phyloP scores from a whole-genome alignment of 1,140 invertebrate species.

The Brachionus rubens region DNA sequence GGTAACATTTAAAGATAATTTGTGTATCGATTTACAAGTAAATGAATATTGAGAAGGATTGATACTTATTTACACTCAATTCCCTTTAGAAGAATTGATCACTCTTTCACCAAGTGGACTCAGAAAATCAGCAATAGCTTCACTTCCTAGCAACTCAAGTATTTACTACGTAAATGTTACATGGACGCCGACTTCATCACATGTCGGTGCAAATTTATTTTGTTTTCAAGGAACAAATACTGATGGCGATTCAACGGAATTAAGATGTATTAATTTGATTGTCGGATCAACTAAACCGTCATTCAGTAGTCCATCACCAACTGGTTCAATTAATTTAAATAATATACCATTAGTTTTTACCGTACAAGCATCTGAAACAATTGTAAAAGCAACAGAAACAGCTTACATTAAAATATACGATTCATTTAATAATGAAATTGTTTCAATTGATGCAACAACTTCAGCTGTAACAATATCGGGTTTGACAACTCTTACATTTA shows the following conservation, averaged over 20 bases:
- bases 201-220: neutral
- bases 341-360: neutral
- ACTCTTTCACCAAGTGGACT: neutral
- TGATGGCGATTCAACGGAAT: neutral
- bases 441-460: neutral
- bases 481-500: slow-evolving; percentile 2
- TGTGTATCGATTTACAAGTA: neutral
- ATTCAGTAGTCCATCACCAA: neutral
- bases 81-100: neutral
- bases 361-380: neutral
- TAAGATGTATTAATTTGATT: neutral
- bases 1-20: neutral
- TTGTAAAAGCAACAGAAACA: neutral
- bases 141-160: neutral
- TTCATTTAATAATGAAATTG: neutral
- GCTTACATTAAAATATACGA: neutral
- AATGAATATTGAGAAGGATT: neutral
- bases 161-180: neutral
- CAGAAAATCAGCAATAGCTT: neutral
- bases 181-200: neutral
- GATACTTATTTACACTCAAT: neutral
- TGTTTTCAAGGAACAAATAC: slow-evolving; percentile 2
- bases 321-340: neutral
- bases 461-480: neutral
- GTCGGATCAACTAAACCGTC: neutral